Evolutionary conservation across 2,888 invertebrate genomes (phyloP).

Genomic region (Hirtodrosophila cameraria): DNA sequence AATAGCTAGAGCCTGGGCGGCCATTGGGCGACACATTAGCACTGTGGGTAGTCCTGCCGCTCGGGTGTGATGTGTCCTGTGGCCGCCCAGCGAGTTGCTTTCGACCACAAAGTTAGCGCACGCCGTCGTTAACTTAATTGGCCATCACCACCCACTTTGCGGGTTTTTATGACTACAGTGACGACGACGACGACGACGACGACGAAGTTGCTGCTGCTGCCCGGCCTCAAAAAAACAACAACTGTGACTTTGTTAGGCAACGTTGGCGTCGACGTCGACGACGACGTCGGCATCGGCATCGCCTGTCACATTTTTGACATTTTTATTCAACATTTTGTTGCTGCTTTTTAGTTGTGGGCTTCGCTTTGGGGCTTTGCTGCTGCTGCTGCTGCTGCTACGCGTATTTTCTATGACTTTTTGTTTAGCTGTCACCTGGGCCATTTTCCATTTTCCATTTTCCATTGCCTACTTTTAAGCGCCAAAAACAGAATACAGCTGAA

Average conservation of each 20-base stretch:
- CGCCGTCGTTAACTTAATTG: conserved; percentile 77
- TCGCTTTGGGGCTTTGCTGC: conserved; percentile 13
- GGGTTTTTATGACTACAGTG: conserved; percentile 70
- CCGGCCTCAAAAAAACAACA: conserved; percentile 41
- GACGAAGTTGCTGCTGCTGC: conserved; percentile 21
- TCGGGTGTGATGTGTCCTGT: conserved; percentile 10
- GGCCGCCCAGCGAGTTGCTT: conserved; percentile 43
- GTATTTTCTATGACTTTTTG: conserved; percentile 63
- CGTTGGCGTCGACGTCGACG: conserved; percentile 27
- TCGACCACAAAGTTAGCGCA: conserved; percentile 74
- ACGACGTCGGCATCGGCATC: conserved; percentile 40
- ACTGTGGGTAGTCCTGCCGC: conserved; percentile 31
- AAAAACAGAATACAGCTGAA: too few species aligned
- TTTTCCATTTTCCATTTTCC: conserved; percentile 63
- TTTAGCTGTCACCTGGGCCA: conserved; percentile 69
- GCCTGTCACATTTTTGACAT: conserved; percentile 78
- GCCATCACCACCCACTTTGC: conserved; percentile 77
- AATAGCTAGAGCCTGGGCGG: conserved; percentile 59
- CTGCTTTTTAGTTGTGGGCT: conserved; percentile 51
- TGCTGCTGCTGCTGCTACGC: conserved; percentile 19
- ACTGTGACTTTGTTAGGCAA: conserved; percentile 39
- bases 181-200: conserved; percentile 27
- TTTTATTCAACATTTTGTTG: conserved; percentile 71
- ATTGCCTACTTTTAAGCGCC: conserved; percentile 68
- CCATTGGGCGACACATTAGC: conserved; percentile 55